A percentile compares a stretch with the other conserved stretches of the same genome.
These are phyloP conservation scores for Rafetus swinhoei DNA, from an alignment of 2,113 vertebrate genomes.

Conservation along the genomic window DNA sequence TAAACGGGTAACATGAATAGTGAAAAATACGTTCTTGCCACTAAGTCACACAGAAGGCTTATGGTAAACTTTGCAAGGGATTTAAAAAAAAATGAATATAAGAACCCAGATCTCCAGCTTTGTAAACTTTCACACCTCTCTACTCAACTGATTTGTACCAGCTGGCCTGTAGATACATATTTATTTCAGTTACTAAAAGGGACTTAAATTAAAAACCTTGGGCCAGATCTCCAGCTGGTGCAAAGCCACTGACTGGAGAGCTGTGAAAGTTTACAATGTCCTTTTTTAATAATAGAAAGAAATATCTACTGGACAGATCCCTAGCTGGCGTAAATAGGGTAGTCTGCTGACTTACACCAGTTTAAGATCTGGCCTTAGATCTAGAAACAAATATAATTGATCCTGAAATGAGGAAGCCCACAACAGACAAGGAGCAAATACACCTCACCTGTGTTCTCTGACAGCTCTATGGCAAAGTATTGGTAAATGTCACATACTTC, in stretches of 20 bases:
- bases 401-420: not conserved
- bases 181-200: not conserved
- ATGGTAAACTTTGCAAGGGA: not conserved
- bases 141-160: not conserved
- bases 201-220: not conserved
- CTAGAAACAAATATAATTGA: not conserved
- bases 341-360: not conserved
- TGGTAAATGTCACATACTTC: not conserved
- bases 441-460: not conserved
- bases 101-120: not conserved
- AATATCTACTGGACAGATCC: not conserved
- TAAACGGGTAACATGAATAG: not conserved
- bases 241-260: not conserved
- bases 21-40: not conserved
- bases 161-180: not conserved
- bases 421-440: rapidly evolving
- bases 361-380: not conserved
- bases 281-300: not conserved
- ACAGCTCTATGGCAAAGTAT: not conserved
- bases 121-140: not conserved
- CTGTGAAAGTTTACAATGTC: not conserved
- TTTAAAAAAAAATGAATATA: not conserved
- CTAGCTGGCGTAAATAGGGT: not conserved
- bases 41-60: not conserved
- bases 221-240: not conserved